Conservation (phyloP, 2,113 vertebrate genomes). For the Pseudonaja textilis region DNA sequence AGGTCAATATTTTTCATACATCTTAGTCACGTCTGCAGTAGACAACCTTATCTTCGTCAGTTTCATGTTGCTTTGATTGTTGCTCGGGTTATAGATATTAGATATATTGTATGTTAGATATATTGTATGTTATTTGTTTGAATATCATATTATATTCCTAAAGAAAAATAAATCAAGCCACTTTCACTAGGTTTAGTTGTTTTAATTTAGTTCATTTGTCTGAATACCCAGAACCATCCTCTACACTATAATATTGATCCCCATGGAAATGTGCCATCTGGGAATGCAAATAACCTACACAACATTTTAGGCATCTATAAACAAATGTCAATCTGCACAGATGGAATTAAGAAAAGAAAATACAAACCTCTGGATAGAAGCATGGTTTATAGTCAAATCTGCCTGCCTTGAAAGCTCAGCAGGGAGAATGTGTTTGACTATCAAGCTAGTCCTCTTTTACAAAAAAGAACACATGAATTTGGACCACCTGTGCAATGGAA, state of each 20-base stretch:
- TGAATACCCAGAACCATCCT: slow-evolving; percentile 38
- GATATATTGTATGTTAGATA: not conserved
- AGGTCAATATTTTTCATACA: not conserved
- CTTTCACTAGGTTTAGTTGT: slow-evolving; percentile 10
- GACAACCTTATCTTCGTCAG: not conserved
- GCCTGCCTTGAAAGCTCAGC: slow-evolving; percentile 57
- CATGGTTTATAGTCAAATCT: slow-evolving; percentile 69
- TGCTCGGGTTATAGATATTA: too few species aligned
- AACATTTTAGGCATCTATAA: slow-evolving; percentile 61
- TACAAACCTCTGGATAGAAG: slow-evolving; percentile 62
- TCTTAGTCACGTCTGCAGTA: not conserved
- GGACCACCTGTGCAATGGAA: slow-evolving; percentile 22
- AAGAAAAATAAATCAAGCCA: slow-evolving; percentile 23
- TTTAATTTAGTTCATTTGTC: slow-evolving; percentile 47
- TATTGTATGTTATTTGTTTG: not conserved
- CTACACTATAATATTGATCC: slow-evolving; percentile 37
- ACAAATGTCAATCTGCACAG: slow-evolving; percentile 72
- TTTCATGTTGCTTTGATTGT: not conserved
- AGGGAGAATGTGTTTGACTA: slow-evolving; percentile 54
- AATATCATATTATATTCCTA: slow-evolving; percentile 13
- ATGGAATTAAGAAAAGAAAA: slow-evolving; percentile 74
- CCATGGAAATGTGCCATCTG: slow-evolving; percentile 63
- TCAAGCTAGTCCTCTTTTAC: slow-evolving; percentile 54
- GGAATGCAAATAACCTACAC: slow-evolving; percentile 65
- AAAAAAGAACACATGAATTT: slow-evolving; percentile 54